phyloP scores from a whole-genome alignment of 2,888 invertebrate genomes.

The Amphipyra berbera region DNA sequence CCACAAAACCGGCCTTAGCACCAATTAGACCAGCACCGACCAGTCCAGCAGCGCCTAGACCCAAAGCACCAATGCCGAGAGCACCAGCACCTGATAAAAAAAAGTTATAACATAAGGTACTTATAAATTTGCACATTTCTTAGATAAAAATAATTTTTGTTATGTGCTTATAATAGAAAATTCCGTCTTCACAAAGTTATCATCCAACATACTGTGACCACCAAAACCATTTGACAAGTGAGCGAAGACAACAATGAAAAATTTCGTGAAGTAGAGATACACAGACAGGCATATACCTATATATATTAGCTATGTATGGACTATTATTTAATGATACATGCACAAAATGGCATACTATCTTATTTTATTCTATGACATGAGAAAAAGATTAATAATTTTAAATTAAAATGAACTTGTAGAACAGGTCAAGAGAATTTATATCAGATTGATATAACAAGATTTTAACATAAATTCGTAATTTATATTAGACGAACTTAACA shows the following conservation, averaged over 20 bases:
- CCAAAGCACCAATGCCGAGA: conserved; percentile 68
- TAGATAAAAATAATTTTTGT: too few relatives aligned
- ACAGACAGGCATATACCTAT: too few relatives aligned
- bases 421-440: conserved; percentile 3
- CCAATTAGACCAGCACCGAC: conserved; percentile 79
- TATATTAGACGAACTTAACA: neutral
- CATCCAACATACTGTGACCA: too few relatives aligned
- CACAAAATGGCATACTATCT: neutral
- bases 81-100: conserved; percentile 62
- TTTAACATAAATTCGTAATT: conserved; percentile 13
- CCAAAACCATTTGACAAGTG: too few relatives aligned
- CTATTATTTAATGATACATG: too few relatives aligned
- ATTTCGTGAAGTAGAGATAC: too few relatives aligned
- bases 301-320: too few relatives aligned
- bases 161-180: too few relatives aligned
- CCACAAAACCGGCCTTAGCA: conserved; percentile 78
- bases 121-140: neutral
- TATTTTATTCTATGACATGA: neutral
- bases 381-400: conserved; percentile 13
- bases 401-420: conserved; percentile 12
- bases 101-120: conserved; percentile 1
- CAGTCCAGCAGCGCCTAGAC: conserved; percentile 73
- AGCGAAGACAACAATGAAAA: too few relatives aligned
- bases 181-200: too few relatives aligned
- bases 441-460: conserved; percentile 3